These are phyloP conservation scores for Bagarius yarrelli DNA, from an alignment of 2,113 vertebrate genomes.

Conservation along the genomic window DNA sequence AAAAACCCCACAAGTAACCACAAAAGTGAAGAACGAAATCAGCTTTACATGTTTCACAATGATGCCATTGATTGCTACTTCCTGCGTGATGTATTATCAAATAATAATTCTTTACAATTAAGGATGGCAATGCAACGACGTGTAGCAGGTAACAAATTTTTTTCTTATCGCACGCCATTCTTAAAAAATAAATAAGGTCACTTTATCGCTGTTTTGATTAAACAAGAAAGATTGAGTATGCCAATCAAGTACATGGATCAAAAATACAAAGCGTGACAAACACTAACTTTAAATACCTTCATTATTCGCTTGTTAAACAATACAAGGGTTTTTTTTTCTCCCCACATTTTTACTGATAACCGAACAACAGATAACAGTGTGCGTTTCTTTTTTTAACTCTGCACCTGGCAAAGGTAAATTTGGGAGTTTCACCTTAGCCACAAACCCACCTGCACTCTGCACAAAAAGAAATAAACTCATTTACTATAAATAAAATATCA, in stretches of 20 bases:
- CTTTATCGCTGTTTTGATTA: neutral
- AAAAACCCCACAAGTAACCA: neutral
- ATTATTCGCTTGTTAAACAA: neutral
- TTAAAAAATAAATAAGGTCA: slow-evolving; percentile 31
- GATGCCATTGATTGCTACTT: neutral
- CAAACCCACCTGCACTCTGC: neutral
- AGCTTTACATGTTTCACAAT: neutral
- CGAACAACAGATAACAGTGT: neutral
- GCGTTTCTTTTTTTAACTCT: slow-evolving; percentile 15
- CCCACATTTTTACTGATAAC: no score
- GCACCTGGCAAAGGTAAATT: slow-evolving; percentile 39
- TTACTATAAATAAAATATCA: slow-evolving; percentile 33
- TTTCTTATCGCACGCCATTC: neutral
- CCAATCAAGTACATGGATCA: neutral
- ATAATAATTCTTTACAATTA: neutral
- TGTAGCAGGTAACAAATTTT: slow-evolving; percentile 12
- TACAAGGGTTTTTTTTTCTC: neutral
- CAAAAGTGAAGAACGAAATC: neutral
- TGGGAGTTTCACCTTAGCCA: slow-evolving; percentile 1
- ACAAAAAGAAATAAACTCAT: neutral
- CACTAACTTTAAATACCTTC: slow-evolving; percentile 6
- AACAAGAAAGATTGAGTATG: slow-evolving; percentile 16
- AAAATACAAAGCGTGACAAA: neutral
- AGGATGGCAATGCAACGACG: slow-evolving; percentile 20
- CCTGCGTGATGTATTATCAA: neutral